phyloP scores from a whole-genome alignment of 2,888 invertebrate genomes.

The Amorpha juglandis region DNA sequence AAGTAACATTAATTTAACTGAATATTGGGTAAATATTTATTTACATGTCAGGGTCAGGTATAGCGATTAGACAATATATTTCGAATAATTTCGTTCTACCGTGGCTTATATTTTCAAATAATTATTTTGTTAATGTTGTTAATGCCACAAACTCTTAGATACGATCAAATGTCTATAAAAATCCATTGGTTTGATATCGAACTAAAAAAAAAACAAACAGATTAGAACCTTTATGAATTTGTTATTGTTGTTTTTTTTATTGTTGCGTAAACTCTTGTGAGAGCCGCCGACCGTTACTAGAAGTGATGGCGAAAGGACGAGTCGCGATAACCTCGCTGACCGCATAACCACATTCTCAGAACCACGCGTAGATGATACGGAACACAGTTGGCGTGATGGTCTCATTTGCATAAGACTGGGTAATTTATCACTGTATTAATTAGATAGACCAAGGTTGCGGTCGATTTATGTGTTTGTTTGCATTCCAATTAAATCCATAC shows the following conservation, averaged over 20 bases:
- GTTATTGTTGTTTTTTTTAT: slow-evolving; percentile 53
- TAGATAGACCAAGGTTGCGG: too few species aligned
- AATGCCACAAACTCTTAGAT: too few species aligned
- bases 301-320: slow-evolving; percentile 42
- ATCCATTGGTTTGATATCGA: neutral
- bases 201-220: neutral
- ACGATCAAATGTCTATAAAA: too few species aligned
- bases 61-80: too few species aligned
- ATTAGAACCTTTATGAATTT: slow-evolving; percentile 32
- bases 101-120: too few species aligned
- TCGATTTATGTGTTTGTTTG: too few species aligned
- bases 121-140: too few species aligned
- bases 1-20: too few species aligned
- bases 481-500: too few species aligned
- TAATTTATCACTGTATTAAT: neutral
- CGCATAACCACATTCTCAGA: slow-evolving; percentile 36
- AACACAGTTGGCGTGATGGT: slow-evolving; percentile 13
- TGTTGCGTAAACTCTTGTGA: slow-evolving; percentile 51
- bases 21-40: too few species aligned
- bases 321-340: slow-evolving; percentile 29
- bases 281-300: slow-evolving; percentile 25
- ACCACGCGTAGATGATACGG: slow-evolving; percentile 29
- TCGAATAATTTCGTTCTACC: too few species aligned
- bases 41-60: too few species aligned
- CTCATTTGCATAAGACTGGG: neutral